These are phyloP conservation scores for Centropus unirufus DNA, from an alignment of 2,113 vertebrate genomes.

Conservation along the genomic window DNA sequence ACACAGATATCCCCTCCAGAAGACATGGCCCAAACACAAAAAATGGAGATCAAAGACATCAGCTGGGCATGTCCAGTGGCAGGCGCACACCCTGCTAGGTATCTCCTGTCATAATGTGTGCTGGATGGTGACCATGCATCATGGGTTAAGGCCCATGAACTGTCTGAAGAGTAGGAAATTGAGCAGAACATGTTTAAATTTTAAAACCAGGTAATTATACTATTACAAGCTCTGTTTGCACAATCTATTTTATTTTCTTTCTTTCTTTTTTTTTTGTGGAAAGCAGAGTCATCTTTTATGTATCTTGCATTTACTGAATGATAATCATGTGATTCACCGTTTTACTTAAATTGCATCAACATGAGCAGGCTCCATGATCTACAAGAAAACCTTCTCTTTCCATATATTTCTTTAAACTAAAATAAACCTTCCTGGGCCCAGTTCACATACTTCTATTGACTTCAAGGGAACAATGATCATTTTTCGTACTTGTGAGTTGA, in stretches of 20 bases:
- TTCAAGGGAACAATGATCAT: not conserved
- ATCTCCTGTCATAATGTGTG: conserved; percentile 37
- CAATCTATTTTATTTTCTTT: not conserved
- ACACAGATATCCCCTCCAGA: conserved; percentile 19
- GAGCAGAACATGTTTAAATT: conserved; percentile 52
- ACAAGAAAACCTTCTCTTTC: not conserved
- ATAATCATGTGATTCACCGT: not conserved
- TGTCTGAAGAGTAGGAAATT: conserved; percentile 56
- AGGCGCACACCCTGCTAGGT: conserved; percentile 26
- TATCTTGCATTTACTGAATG: not conserved
- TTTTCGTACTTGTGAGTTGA: not conserved
- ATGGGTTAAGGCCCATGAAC: conserved; percentile 41
- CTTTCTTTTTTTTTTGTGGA: not conserved
- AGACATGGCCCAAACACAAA: not conserved
- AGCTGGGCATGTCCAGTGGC: conserved; percentile 63
- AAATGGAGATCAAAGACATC: conserved; percentile 67
- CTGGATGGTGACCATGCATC: conserved; percentile 31
- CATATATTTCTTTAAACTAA: not conserved
- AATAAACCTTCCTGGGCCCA: not conserved
- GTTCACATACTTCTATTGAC: not conserved
- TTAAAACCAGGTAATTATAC: conserved; percentile 54
- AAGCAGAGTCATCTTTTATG: not conserved
- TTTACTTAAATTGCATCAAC: not conserved
- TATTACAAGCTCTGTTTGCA: conserved; percentile 30
- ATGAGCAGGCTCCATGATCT: not conserved